Evolutionary conservation across 2,113 vertebrate species (phyloP), one percentile per base, ranked within the genome.

Genomic region (Junco hyemalis): DNA sequence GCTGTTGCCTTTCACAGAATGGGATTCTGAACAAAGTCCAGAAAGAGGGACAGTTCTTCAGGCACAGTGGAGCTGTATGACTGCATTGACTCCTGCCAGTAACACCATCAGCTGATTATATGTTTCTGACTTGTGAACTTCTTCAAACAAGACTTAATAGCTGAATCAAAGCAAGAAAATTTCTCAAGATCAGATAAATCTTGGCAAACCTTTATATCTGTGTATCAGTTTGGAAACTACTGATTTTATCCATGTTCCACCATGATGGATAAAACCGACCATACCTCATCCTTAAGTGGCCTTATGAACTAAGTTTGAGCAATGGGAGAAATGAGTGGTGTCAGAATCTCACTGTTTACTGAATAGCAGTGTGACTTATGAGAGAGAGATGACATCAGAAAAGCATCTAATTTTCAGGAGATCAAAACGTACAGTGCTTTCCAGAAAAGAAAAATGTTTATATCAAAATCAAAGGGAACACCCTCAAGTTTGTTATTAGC

Each of bases 221-320:
- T 44, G 25, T n/a, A 69, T 69, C 36, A 69, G 9, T 51, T 61
- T 85, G 57, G 35, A 81, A 81, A 68, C 24, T 7, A 65, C 28
- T 6, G 20, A 45, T 79, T 81, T 69, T 63, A 88, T 36, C 31
- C 25, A 20, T 51, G 44, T 56, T 64, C 44, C 26, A 38, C 53
- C 42, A 38, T 1, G 57, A 72, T 0, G 0, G 24, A 44, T 59
- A 68, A 86, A 60, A 61, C 20, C 29, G 44, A 40, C 33, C 0
- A 0, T 4, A 57, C 22, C 24, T 79, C 40, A 48, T 53, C 31
- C 36, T 14, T 21, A 53, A 31, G 16, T 31, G 50, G 12, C 26
- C 31, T n/a, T 44, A 56, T 31, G 45, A 89, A 36, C 15, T 26
- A 36, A 3, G 11, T 63, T 66, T 90, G 64, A 50, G 42, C 42